Evolutionary conservation across 2,888 invertebrate genomes (phyloP).

Genomic region (Stenodema calcarata): DNA sequence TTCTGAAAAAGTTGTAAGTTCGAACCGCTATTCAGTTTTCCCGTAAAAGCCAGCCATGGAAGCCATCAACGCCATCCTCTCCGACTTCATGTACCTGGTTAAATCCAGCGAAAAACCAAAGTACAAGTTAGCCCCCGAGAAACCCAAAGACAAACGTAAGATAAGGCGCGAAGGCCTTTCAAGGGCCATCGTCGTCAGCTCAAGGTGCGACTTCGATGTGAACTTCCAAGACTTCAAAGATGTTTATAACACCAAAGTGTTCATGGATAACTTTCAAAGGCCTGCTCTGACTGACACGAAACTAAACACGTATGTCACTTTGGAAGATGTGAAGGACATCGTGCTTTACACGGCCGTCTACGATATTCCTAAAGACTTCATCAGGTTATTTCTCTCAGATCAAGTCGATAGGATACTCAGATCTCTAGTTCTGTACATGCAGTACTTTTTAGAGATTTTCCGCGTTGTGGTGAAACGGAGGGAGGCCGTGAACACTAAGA

Average conservation of each 20-base stretch:
- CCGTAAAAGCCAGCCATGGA: neutral
- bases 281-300: neutral
- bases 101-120: neutral
- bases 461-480: conserved; percentile 20
- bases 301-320: neutral
- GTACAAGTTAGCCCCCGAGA: neutral
- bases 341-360: conserved; percentile 41
- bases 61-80: neutral
- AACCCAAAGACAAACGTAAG: neutral
- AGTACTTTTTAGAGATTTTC: conserved; percentile 33
- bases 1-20: neutral
- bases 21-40: neutral
- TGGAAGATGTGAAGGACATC: conserved; percentile 48
- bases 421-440: conserved; percentile 46
- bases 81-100: neutral
- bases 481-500: conserved; percentile 21
- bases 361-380: conserved; percentile 39
- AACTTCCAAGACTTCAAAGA: conserved; percentile 44
- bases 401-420: conserved; percentile 39
- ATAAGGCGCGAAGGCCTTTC: neutral
- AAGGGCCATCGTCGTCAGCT: neutral
- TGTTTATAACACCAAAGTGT: conserved; percentile 36
- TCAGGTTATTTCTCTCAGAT: conserved; percentile 26
- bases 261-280: conserved; percentile 38
- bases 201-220: neutral